A percentile compares a stretch with the other conserved stretches of the same genome.
Conservation (phyloP, 35 echinoderm and acorn worm species). For the Acanthaster planci region DNA sequence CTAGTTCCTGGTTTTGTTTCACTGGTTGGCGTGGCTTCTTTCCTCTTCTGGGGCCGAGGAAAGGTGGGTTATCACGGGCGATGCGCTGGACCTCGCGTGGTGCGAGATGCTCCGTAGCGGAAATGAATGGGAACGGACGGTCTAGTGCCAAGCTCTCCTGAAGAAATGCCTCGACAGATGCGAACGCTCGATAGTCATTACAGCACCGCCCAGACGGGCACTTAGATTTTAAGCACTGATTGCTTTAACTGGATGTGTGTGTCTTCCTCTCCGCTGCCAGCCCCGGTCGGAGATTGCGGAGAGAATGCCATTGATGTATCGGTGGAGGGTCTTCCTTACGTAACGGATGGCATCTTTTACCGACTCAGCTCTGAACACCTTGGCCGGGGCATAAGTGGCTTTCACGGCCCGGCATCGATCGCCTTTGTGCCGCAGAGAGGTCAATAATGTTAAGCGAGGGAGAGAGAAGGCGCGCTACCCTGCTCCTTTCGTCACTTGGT, state of each 20-base stretch:
- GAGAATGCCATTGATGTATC: not conserved
- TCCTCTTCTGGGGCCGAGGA: not conserved
- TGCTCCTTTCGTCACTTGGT: no score
- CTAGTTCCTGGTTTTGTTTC: not conserved
- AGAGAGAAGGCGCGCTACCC: no score
- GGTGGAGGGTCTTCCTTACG: not conserved
- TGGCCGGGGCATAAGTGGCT: not conserved
- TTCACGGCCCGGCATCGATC: constrained; percentile 27
- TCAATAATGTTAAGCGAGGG: no score
- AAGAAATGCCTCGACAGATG: constrained; percentile 8
- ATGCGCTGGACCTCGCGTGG: not conserved
- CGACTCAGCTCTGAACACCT: not conserved
- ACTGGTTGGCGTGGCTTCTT: not conserved
- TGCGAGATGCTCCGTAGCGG: not conserved
- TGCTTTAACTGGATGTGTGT: not conserved
- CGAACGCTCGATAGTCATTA: constrained; percentile 25
- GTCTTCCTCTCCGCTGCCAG: not conserved
- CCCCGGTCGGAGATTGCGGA: not conserved
- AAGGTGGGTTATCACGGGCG: not conserved
- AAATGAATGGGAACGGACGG: not conserved
- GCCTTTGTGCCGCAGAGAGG: not conserved
- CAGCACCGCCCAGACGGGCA: not conserved
- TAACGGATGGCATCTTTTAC: constrained; percentile 8
- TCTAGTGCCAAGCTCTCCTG: not conserved
- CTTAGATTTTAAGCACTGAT: constrained; percentile 28